Conservation (phyloP, 2,113 vertebrate genomes). For the Odocoileus virginianus region DNA sequence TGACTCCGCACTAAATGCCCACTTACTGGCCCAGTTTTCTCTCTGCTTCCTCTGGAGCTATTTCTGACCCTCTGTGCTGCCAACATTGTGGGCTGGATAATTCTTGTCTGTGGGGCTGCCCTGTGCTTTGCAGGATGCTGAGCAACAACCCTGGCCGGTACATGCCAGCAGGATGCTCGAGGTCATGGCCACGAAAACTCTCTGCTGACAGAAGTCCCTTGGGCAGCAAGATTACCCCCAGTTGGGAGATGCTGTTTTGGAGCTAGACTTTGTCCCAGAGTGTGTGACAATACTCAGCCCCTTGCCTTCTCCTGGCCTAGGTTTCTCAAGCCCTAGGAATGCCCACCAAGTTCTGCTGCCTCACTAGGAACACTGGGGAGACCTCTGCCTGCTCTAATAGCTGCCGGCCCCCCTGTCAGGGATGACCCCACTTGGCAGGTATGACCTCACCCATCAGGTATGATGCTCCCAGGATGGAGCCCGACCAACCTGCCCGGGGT, state of each 20-base stretch:
- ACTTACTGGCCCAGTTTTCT: background rate
- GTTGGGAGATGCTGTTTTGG: background rate
- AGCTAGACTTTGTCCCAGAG: background rate
- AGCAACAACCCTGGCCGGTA: background rate
- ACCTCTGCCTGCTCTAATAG: background rate
- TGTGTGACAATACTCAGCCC: background rate
- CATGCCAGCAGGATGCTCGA: accelerated
- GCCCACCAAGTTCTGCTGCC: background rate
- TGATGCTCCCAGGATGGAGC: accelerated
- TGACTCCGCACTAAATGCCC: background rate
- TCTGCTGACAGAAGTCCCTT: background rate
- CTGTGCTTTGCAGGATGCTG: background rate
- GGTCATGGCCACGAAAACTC: background rate
- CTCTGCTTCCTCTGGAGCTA: background rate
- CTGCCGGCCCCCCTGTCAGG: too few relatives aligned
- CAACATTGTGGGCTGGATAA: background rate
- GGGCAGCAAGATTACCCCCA: background rate
- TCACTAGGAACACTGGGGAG: background rate
- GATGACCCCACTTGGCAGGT: too few relatives aligned
- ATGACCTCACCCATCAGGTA: too few relatives aligned
- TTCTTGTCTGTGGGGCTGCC: background rate
- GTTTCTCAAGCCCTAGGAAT: background rate
- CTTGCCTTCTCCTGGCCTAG: background rate
- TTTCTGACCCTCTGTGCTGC: background rate
- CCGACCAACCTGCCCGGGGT: background rate